phyloP scores from a whole-genome alignment of 2,113 vertebrate genomes.

The Athene noctua region DNA sequence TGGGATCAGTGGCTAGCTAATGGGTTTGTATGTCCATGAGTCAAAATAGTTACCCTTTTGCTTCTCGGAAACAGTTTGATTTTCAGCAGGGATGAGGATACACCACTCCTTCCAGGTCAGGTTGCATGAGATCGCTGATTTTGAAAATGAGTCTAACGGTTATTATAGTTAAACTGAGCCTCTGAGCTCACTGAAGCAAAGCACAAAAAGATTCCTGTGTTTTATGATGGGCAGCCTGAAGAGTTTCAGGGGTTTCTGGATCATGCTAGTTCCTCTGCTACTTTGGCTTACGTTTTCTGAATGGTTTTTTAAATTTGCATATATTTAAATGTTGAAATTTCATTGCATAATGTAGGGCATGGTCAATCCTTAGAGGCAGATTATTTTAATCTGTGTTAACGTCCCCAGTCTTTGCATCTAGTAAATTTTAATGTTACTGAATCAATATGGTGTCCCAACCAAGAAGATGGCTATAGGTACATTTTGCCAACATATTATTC shows the following conservation, averaged over 20 bases:
- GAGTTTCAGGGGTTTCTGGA: not conserved
- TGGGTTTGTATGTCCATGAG: not conserved
- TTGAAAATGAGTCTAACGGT: not conserved
- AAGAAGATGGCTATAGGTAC: not conserved
- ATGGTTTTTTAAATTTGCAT: not conserved
- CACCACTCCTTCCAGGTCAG: not conserved
- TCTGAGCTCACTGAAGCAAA: not conserved
- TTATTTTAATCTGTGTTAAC: not conserved
- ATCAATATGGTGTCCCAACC: not conserved
- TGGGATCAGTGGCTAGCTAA: not conserved
- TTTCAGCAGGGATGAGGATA: not conserved
- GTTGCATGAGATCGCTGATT: not conserved
- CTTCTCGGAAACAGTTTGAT: fast-evolving
- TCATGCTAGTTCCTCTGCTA: not conserved
- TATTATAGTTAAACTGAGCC: not conserved
- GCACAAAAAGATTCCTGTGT: not conserved
- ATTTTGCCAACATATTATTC: not conserved
- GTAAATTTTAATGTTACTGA: not conserved
- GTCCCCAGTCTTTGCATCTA: not conserved
- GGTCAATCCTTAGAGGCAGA: not conserved
- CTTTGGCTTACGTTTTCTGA: not conserved
- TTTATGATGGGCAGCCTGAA: not conserved
- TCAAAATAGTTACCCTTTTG: not conserved
- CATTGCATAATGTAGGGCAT: not conserved
- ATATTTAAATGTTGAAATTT: not conserved